Conservation (phyloP, 1,140 invertebrate species). For the Tyrophagus putrescentiae region DNA sequence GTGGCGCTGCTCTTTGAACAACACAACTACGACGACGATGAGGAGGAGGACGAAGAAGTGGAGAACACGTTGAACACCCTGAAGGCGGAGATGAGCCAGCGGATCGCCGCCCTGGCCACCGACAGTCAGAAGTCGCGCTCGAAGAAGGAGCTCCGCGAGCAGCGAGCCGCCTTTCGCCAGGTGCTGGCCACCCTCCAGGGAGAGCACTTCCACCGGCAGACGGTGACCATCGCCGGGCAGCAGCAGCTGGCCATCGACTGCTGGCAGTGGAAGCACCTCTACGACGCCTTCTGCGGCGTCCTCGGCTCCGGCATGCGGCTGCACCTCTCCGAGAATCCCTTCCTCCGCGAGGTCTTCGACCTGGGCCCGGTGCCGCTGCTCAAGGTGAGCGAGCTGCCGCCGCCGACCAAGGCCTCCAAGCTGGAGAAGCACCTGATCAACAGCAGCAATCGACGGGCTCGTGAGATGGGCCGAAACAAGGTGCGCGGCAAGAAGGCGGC, state of each 20-base stretch:
- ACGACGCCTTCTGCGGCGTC: conserved; percentile 60
- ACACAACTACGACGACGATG: conserved; percentile 50
- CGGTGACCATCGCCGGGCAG: conserved; percentile 55
- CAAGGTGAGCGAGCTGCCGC: conserved; percentile 38
- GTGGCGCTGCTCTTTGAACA: conserved; percentile 74
- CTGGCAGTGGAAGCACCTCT: conserved; percentile 66
- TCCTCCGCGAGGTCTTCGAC: conserved; percentile 65
- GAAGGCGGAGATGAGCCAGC: conserved; percentile 34
- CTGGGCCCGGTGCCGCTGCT: conserved; percentile 51
- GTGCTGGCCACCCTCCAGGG: conserved; percentile 52
- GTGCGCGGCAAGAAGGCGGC: conserved; percentile 64
- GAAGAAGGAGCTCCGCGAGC: conserved; percentile 80
- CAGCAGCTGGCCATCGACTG: conserved; percentile 57
- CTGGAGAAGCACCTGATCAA: conserved; percentile 65
- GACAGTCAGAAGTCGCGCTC: conserved; percentile 83
- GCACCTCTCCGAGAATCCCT: conserved; percentile 59
- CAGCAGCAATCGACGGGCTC: conserved; percentile 69
- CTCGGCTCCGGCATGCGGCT: conserved; percentile 67
- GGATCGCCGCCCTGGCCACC: conserved; percentile 61
- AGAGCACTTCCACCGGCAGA: conserved; percentile 50
- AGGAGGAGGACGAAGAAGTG: too few species aligned
- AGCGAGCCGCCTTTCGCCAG: conserved; percentile 78
- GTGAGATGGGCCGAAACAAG: conserved; percentile 66
- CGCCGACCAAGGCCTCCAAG: conserved; percentile 52
- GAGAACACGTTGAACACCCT: conserved; percentile 33